Conservation (phyloP, 2,797 vertebrate species). For the Clarias platycephalus region DNA sequence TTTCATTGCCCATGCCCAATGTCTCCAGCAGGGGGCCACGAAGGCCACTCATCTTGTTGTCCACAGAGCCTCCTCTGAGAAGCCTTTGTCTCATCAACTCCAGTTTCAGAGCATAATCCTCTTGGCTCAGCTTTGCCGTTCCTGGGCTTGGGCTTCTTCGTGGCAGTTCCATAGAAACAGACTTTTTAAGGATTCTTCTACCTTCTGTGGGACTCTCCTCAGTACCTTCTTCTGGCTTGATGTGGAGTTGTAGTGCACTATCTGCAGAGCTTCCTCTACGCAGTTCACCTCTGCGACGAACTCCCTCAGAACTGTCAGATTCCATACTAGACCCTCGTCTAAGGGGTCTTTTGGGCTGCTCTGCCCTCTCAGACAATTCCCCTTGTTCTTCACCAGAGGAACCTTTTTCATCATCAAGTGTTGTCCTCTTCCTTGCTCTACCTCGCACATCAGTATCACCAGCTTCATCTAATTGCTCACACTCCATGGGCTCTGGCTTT, state of each 20-base stretch:
- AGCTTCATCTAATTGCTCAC: slow-evolving; percentile 61
- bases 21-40: slow-evolving; percentile 93
- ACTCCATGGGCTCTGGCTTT: slow-evolving; percentile 66
- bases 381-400: slow-evolving; percentile 81
- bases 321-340: slow-evolving; percentile 87
- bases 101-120: slow-evolving; percentile 89
- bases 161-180: slow-evolving; percentile 81
- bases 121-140: slow-evolving; percentile 81
- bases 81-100: slow-evolving; percentile 92
- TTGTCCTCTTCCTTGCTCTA: slow-evolving; percentile 68
- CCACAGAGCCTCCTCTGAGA: slow-evolving; percentile 82
- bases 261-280: slow-evolving; percentile 91
- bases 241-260: slow-evolving; percentile 84
- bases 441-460: slow-evolving; percentile 65
- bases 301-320: slow-evolving; percentile 73
- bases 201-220: slow-evolving; percentile 70
- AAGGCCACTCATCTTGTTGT: slow-evolving; percentile 92
- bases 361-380: slow-evolving; percentile 68
- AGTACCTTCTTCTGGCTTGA: slow-evolving; percentile 69
- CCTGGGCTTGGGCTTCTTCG: slow-evolving; percentile 83
- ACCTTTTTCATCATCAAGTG: slow-evolving; percentile 69
- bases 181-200: slow-evolving; percentile 83
- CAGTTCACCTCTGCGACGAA: slow-evolving; percentile 77
- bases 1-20: slow-evolving; percentile 83
- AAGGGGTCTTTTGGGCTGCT: slow-evolving; percentile 77